Percentiles rank a stretch among this genome's conserved stretches.
phyloP scores from a whole-genome alignment of 2,113 vertebrate genomes.

The Piprites chloris region DNA sequence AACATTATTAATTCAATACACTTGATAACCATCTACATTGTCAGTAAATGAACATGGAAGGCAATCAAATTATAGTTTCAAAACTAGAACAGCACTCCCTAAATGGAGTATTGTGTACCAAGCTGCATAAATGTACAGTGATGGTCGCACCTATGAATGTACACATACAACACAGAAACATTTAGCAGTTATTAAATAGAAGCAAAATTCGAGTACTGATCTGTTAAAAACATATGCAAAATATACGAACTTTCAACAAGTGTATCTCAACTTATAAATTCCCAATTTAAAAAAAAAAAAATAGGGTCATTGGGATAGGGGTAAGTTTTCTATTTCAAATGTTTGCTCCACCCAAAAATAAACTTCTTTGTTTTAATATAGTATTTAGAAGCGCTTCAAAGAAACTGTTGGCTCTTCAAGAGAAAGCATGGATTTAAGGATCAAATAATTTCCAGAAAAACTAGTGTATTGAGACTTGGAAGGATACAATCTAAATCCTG shows the following conservation, averaged over 20 bases:
- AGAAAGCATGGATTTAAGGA: neutral
- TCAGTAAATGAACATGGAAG: neutral
- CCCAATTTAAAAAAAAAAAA: neutral
- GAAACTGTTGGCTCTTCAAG: neutral
- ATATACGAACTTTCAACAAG: neutral
- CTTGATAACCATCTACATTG: accelerated
- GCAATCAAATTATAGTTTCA: neutral
- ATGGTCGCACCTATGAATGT: accelerated
- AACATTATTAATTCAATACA: neutral
- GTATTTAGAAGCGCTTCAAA: neutral
- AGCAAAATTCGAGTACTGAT: neutral
- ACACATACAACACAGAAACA: neutral
- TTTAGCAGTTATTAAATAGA: neutral
- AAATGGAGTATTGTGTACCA: neutral
- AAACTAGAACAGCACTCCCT: neutral
- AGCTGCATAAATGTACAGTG: neutral
- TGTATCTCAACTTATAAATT: neutral
- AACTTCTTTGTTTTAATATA: neutral
- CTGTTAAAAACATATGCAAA: neutral
- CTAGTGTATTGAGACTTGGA: neutral
- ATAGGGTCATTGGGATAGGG: no score
- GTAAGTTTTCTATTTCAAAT: neutral
- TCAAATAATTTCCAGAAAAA: neutral
- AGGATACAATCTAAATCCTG: neutral
- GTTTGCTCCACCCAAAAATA: neutral